Evolutionary conservation across 1,140 invertebrate genomes (phyloP), one percentile per base, ranked within the genome.

Genomic region (Frieseomelitta varia): DNA sequence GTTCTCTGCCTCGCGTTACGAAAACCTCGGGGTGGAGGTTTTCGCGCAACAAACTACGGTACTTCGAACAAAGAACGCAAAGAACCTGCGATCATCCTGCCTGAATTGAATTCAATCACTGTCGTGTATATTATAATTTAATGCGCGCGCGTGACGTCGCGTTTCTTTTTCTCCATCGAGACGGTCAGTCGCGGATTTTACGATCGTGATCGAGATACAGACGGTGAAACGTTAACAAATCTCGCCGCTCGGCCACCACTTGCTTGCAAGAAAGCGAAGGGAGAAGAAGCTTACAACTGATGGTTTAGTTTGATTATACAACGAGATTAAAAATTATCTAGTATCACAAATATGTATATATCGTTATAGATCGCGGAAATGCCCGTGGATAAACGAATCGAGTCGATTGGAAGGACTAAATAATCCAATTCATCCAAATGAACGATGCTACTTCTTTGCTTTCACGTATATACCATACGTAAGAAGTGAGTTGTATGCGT

Each of bases 341-440:
- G 39, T 27, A 76, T 76, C 74, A 61, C 56, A 61, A 76, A 76
- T 39, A 39, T 39, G 6, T 39, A 39, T 39, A 47, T 19, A 47
- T 76, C 21, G 24, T 39, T 61, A 61, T 47, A 47, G 15, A 76
- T 61, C 34, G 55, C 30, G 55, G 34, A 58, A 58, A 58, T 75
- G 53, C 73, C 55, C 55, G 19, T 56, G 55, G 55, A 58, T 75
- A 72, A 74, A 74, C 51, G n/a, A 74, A 74, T 74, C 69, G 69
- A 74, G 47, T 30, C 51, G 39, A 74, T 27, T 55, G n/a, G 72
- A 51, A 74, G 51, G 51, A 21, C n/a, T n/a, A n/a, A 55, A 34
- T 17, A 58, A 56, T 24, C 30, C 14, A 39, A 58, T 58, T 39
- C 34, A 39, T 58, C 39, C 12, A 39, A 58, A 72, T 51, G 4